Base-by-base conservation (phyloP, 2,797 vertebrate genomes). In the Lepidocolaptes lacrymiger region DNA sequence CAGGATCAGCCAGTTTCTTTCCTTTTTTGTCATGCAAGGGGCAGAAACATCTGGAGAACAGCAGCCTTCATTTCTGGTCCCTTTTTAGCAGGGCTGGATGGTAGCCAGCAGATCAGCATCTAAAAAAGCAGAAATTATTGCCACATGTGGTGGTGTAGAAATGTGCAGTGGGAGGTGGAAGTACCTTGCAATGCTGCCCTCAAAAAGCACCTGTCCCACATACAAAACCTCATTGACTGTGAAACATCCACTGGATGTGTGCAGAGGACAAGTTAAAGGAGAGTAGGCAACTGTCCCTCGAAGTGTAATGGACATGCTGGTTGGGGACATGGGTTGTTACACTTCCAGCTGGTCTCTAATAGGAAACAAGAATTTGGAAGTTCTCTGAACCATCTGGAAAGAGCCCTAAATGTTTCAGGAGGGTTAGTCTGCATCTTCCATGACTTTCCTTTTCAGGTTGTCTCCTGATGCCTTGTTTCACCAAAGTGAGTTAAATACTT, bases 251-350 rank as follows among this genome's bases (percentile, higher is more conserved):
- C 8, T 54, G 58, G 8, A 7, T 10, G 13, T 20, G 18, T 51
- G 56, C 73, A 52, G 49, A 48, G 44, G 52, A 39, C 28, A 37
- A 16, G 14, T 8, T 82, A 16, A 75, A 82, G n/a, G 36, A 54
- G 19, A 56, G 19, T 0, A 9, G 15, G 48, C 13, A 37, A 2
- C 76, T 87, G 55, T 23, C 27, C 14, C 71, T 68, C 4, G 8
- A 27, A 48, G 14, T 30, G 1, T 26, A 52, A 63, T 1, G 17
- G 21, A 23, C 8, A 1, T 0, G 0, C 2, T 4, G 46, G 27
- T 34, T 37, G 12, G 24, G 44, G 46, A 37, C 14, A 7, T 21
- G 46, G 14, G 13, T 20, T 66, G 30, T 59, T 56, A 26, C 3
- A 8, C 23, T 49, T 66, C 15, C 36, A 85, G 26, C 56, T 62